phyloP scores from a whole-genome alignment of 2,797 vertebrate genomes.

The Chiroxiphia lanceolata region DNA sequence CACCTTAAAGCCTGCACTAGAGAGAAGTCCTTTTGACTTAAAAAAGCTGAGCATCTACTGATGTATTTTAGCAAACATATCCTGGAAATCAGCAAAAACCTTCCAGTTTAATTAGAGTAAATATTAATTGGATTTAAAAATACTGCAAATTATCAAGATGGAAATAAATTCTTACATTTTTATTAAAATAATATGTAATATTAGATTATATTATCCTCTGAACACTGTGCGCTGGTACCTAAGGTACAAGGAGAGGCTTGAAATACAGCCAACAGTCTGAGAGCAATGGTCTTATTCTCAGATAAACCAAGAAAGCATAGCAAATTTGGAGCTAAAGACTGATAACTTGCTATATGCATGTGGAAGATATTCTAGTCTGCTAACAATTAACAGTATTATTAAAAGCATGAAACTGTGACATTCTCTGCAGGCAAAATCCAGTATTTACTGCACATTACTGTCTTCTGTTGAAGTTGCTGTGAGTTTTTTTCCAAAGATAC shows the following conservation, averaged over 20 bases:
- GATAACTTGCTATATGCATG: background rate
- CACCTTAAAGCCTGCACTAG: background rate
- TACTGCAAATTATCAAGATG: background rate
- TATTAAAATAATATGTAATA: background rate
- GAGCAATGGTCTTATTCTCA: background rate
- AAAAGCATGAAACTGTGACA: background rate
- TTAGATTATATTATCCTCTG: background rate
- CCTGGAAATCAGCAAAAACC: background rate
- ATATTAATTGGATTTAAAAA: background rate
- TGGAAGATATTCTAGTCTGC: background rate
- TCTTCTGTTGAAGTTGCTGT: background rate
- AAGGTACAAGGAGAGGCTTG: background rate
- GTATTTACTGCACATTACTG: background rate
- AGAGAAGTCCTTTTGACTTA: background rate
- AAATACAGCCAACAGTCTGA: background rate
- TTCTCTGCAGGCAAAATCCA: background rate
- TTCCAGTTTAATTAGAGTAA: background rate
- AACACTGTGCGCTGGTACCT: background rate
- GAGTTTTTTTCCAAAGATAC: accelerated
- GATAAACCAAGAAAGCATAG: background rate
- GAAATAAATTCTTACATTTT: background rate
- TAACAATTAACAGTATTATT: background rate
- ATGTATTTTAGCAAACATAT: background rate
- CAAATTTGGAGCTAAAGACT: background rate
- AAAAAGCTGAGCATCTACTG: background rate